Percentiles rank a stretch among this genome's conserved stretches.
These are phyloP conservation scores for Microtus agrestis DNA, from an alignment of 2,797 vertebrate species.

Conservation along the genomic window DNA sequence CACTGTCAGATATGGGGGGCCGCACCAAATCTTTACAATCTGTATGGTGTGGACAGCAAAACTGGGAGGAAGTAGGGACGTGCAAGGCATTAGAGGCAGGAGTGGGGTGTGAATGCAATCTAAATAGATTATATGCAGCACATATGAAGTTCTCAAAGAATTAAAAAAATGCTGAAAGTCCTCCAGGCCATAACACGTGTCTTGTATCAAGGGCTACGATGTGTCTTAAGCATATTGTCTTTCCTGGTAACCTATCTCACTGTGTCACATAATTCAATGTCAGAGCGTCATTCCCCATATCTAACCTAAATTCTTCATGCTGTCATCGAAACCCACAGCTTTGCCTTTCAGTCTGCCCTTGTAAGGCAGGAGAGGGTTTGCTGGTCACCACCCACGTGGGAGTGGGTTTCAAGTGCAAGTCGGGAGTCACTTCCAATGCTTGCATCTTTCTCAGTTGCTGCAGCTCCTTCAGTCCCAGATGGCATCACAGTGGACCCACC, in stretches of 20 bases:
- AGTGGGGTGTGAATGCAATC: not conserved
- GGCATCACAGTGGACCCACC: not conserved
- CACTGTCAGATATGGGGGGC: not conserved
- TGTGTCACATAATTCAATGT: slow-evolving; percentile 13
- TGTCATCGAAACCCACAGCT: not conserved
- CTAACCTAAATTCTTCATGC: slow-evolving; percentile 66
- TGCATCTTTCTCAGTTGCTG: not conserved
- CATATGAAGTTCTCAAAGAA: not conserved
- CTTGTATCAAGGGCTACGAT: not conserved
- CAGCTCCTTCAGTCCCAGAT: not conserved
- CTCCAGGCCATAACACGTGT: not conserved
- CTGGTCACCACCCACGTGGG: accelerated
- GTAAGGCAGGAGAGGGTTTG: not conserved
- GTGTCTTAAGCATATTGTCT: slow-evolving; percentile 29
- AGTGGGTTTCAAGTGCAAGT: not conserved
- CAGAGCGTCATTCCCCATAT: not conserved
- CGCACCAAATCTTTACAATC: not conserved
- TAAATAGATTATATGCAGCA: not conserved
- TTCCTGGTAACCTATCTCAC: not conserved
- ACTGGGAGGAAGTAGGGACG: not conserved
- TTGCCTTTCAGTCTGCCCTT: not conserved
- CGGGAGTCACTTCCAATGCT: not conserved
- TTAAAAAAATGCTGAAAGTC: not conserved
- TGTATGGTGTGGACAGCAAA: not conserved
- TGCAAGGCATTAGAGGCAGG: too few relatives aligned